Evolutionary conservation across 2,888 invertebrate genomes (phyloP), one percentile per base, ranked within the genome.

Genomic region (Pyrochroa serraticornis): DNA sequence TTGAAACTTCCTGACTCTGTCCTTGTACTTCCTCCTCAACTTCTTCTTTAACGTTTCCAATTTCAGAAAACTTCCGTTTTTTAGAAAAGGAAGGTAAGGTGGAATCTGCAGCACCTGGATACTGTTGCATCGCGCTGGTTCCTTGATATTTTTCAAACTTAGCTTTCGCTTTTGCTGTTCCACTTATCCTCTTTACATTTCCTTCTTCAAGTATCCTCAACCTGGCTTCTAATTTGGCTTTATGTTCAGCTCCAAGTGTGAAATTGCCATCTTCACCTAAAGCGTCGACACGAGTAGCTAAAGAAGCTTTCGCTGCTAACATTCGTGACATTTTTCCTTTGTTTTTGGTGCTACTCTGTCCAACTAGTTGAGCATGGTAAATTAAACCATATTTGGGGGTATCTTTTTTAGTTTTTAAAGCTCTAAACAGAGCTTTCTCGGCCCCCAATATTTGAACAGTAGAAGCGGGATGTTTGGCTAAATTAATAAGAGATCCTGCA

Each of bases 341-440:
- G 68, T 95, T 90, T 77, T 92, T 94, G 0, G 90, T 85, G 73
- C 91, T 92, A 1, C 92, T 86, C 75, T 95, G 94, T 0, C 96
- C 95, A 6, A 99, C 91, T 10, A 99, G 79, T 72, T 93, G 92
- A 0, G 98, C 91, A 77, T 99, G 98, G 77, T 97, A 99, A 63
- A 99, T 95, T 37, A 99, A 82, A 82, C 99, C 99, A 77, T 99
- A 99, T 75, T 99, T 99, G 0, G 99, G 99, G 0, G 99, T 99
- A 75, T 98, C 96, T 74, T 95, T 93, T 75, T 96, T 96, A 0
- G 97, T 94, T 80, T 99, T 99, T 10, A 99, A 82, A 0, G 99
- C 98, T 65, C 98, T 84, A 81, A 99, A 99, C 7, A 99, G 80
- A 0, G 98, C 98, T 76, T 99, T 99, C 77, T 99, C 99, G 0